phyloP scores from a whole-genome alignment of 2,797 vertebrate species.

The Taenioides sp. region DNA sequence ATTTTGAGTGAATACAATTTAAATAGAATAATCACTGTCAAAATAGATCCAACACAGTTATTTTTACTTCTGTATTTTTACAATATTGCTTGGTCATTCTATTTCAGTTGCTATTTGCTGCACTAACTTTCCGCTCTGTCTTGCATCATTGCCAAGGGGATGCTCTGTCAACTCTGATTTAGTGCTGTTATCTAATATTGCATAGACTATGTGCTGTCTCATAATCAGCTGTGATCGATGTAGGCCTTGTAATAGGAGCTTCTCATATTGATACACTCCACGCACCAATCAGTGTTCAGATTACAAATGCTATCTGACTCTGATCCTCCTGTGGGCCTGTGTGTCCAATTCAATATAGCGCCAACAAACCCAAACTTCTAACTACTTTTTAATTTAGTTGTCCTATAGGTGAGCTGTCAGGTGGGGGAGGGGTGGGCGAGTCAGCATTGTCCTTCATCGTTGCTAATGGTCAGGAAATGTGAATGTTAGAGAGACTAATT shows the following conservation, averaged over 20 bases:
- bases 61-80: neutral
- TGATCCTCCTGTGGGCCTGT: conserved; percentile 29
- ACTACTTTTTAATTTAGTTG: neutral
- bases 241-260: conserved; percentile 23
- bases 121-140: neutral
- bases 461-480: conserved; percentile 81
- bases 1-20: no score
- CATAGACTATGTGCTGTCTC: conserved; percentile 29
- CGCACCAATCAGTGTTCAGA: conserved; percentile 38
- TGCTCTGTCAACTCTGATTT: conserved; percentile 42
- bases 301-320: conserved; percentile 52
- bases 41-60: no score
- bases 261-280: conserved; percentile 36
- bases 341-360: conserved; percentile 18
- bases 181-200: conserved; percentile 27
- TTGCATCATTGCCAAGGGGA: conserved; percentile 1
- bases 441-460: conserved; percentile 51
- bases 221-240: conserved; percentile 48
- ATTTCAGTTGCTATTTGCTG: neutral
- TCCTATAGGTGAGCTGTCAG: conserved; percentile 26
- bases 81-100: neutral
- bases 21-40: no score
- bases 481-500: conserved; percentile 73
- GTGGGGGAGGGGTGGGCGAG: conserved; percentile 43
- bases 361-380: conserved; percentile 11